Conservation (phyloP, 2,113 vertebrate species). For the Syrmaticus mikado region DNA sequence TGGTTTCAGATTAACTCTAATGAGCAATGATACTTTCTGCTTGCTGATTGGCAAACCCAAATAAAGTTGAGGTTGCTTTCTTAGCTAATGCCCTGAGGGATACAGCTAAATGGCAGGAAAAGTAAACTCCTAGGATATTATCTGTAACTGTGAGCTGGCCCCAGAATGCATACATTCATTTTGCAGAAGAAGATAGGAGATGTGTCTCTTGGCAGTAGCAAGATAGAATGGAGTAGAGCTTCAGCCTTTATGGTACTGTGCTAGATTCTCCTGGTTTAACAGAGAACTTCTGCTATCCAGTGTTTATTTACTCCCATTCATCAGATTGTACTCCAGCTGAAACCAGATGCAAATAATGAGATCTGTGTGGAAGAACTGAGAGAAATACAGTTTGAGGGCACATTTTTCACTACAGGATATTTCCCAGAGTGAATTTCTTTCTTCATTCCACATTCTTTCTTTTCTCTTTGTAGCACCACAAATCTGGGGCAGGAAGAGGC, state of each 20-base stretch:
- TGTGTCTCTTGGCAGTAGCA: not conserved
- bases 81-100: not conserved
- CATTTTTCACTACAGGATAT: not conserved
- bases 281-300: not conserved
- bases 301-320: not conserved
- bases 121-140: not conserved
- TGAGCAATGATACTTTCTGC: not conserved
- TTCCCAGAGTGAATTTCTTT: not conserved
- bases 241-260: not conserved
- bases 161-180: not conserved
- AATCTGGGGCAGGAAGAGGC: constrained; percentile 37
- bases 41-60: not conserved
- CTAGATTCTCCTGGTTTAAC: not conserved
- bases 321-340: not conserved
- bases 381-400: not conserved
- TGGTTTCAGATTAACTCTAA: not conserved
- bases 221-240: not conserved
- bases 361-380: not conserved
- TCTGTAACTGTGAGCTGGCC: not conserved
- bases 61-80: not conserved
- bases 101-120: constrained; percentile 1
- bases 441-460: constrained; percentile 28
- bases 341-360: not conserved
- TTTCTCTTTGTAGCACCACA: constrained; percentile 66
- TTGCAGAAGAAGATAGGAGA: not conserved